These are phyloP conservation scores for Siniperca scherzeri DNA, from an alignment of 2,797 vertebrate genomes.

Conservation along the genomic window DNA sequence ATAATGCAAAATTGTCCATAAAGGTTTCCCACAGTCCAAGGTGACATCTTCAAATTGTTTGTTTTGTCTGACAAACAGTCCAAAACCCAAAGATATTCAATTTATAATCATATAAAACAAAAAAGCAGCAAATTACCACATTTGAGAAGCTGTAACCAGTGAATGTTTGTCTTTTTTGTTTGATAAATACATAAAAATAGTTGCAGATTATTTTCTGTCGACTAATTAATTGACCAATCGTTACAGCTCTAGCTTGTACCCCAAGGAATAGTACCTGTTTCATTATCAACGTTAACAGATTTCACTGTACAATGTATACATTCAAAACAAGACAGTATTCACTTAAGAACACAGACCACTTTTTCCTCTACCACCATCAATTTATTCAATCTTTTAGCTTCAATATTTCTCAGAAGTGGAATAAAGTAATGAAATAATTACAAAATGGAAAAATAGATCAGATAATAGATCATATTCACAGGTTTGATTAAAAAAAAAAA, in stretches of 20 bases:
- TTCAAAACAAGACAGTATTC: slow-evolving; percentile 4
- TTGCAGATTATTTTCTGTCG: background rate
- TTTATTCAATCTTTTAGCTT: slow-evolving; percentile 89
- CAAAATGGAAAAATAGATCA: slow-evolving; percentile 85
- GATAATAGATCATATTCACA: slow-evolving; percentile 84
- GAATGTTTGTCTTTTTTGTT: background rate
- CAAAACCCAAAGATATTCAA: background rate
- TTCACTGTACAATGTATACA: background rate
- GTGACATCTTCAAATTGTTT: background rate
- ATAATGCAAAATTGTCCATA: background rate
- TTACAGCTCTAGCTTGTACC: background rate
- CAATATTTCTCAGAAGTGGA: slow-evolving; percentile 81
- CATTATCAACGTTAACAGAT: background rate
- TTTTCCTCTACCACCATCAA: slow-evolving; percentile 83
- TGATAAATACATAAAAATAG: background rate
- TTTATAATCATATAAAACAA: background rate
- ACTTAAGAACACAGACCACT: slow-evolving; percentile 57
- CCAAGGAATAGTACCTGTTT: background rate
- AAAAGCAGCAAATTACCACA: background rate
- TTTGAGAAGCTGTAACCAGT: background rate
- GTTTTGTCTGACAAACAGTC: background rate
- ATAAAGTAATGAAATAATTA: slow-evolving; percentile 88
- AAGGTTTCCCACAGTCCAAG: background rate
- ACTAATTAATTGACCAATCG: background rate
- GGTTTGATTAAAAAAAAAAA: slow-evolving; percentile 79